Conservation (phyloP, 1,140 invertebrate genomes). For the Riptortus pedestris region DNA sequence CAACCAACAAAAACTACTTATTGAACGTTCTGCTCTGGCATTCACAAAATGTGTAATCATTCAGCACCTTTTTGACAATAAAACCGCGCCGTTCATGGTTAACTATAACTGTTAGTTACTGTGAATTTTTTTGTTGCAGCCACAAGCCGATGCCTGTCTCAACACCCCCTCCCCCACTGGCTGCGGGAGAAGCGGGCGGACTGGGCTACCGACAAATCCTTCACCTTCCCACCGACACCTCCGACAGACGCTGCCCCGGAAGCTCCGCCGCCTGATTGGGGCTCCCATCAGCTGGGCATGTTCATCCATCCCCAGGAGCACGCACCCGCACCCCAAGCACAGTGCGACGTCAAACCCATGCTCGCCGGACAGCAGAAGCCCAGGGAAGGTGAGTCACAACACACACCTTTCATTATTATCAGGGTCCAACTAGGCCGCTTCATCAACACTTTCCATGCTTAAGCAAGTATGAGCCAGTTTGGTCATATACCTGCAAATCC, state of each 20-base stretch:
- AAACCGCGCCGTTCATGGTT: no score
- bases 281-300: slow-evolving; percentile 18
- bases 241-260: slow-evolving; percentile 23
- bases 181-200: slow-evolving; percentile 15
- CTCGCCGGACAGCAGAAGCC: slow-evolving; percentile 22
- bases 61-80: no score
- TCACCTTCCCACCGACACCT: slow-evolving; percentile 25
- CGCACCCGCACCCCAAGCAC: slow-evolving; percentile 9
- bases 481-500: no score
- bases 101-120: no score
- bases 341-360: slow-evolving; percentile 22
- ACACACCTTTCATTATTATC: no score
- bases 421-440: no score
- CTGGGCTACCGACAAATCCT: slow-evolving; percentile 3
- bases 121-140: slow-evolving; percentile 2
- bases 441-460: no score
- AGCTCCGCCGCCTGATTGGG: slow-evolving; percentile 12
- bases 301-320: slow-evolving; percentile 23
- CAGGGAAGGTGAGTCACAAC: slow-evolving; percentile 22
- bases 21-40: no score
- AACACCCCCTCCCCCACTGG: slow-evolving; percentile 22
- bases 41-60: no score
- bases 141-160: slow-evolving; percentile 17
- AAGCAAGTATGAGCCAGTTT: no score
- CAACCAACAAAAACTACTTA: no score